phyloP scores from a whole-genome alignment of 1,140 invertebrate genomes.

The Cryptotermes secundus region DNA sequence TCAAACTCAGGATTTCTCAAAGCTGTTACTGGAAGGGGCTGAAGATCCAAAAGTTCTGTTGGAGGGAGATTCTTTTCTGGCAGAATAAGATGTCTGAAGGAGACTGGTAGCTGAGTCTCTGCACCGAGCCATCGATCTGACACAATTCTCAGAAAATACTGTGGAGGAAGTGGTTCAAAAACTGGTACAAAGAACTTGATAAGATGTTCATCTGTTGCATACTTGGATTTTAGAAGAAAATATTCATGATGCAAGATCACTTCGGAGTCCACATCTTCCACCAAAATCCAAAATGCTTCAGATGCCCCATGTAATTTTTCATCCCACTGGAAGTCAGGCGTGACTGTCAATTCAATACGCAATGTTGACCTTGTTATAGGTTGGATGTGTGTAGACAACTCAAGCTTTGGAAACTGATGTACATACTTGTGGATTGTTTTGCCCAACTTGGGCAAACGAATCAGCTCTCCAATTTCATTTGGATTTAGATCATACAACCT shows the following conservation, averaged over 20 bases:
- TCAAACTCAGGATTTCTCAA: constrained; percentile 84
- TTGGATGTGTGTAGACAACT: constrained; percentile 94
- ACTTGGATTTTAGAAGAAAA: constrained; percentile 95
- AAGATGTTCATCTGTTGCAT: constrained; percentile 90
- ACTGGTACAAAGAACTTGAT: constrained; percentile 99
- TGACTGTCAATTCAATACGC: constrained; percentile 95
- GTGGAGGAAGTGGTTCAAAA: constrained; percentile 96
- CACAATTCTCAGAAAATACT: constrained; percentile 86
- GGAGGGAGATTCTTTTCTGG: constrained; percentile 98
- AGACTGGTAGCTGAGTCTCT: constrained; percentile 95
- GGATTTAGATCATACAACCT: constrained; percentile 93
- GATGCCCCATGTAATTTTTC: constrained; percentile 94
- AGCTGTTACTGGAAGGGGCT: constrained; percentile 89
- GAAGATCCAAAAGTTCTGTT: constrained; percentile 96
- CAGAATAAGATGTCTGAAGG: constrained; percentile 94
- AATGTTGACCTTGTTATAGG: constrained; percentile 95
- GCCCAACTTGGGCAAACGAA: constrained; percentile 93
- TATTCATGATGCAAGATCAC: constrained; percentile 96
- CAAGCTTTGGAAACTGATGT: constrained; percentile 95
- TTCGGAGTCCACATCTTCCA: constrained; percentile 98
- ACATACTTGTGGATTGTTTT: constrained; percentile 98
- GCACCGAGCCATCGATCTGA: constrained; percentile 80
- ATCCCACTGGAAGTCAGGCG: constrained; percentile 99
- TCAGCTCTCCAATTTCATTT: constrained; percentile 96
- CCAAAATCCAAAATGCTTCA: constrained; percentile 98